Conservation (phyloP, 2,113 vertebrate genomes). For the Cyprinodon variegatus region DNA sequence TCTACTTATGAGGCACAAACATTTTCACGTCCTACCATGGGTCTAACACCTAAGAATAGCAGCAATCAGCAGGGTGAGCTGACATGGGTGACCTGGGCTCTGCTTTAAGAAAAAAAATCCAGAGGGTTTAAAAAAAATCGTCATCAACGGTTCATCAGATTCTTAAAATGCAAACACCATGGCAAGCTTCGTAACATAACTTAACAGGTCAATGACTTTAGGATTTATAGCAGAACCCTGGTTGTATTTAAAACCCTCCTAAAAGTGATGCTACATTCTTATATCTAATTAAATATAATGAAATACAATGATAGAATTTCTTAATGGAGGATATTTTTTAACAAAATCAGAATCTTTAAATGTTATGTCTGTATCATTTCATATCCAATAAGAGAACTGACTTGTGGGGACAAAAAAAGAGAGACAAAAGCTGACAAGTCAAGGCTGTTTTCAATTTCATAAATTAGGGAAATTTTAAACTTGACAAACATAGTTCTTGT, state of each 20-base stretch:
- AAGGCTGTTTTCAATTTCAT: neutral
- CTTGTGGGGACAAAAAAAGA: neutral
- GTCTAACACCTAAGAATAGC: constrained; percentile 65
- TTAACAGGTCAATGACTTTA: neutral
- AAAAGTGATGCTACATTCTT: too few relatives aligned
- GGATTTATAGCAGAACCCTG: neutral
- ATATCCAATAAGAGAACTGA: too few relatives aligned
- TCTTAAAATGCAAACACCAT: neutral
- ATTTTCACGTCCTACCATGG: constrained; percentile 46
- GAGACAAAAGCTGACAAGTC: neutral
- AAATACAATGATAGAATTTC: neutral
- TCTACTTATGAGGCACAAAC: constrained; percentile 65
- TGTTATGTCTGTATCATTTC: neutral
- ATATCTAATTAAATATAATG: too few relatives aligned
- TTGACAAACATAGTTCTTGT: neutral
- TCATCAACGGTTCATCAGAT: neutral
- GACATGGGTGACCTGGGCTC: constrained; percentile 14
- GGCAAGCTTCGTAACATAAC: neutral
- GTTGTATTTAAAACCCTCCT: neutral
- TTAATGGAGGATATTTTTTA: neutral
- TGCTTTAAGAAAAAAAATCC: neutral
- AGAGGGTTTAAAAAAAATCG: neutral
- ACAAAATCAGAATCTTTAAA: neutral
- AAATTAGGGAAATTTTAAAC: neutral
- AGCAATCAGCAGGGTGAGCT: constrained; percentile 69